phyloP scores from a whole-genome alignment of 2,888 invertebrate species.

The Bellardia pandia region DNA sequence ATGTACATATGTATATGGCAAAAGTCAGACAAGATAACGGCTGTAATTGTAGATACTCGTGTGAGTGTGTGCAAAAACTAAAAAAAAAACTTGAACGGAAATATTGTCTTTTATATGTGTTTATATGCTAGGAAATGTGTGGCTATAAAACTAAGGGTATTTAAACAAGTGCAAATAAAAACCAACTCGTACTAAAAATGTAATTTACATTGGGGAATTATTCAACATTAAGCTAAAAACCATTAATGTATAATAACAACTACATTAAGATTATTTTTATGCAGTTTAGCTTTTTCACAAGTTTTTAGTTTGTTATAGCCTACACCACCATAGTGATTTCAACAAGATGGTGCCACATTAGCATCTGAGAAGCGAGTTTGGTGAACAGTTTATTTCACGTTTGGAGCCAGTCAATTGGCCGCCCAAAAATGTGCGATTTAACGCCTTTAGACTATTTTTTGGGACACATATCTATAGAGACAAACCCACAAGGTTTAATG shows the following conservation, averaged over 20 bases:
- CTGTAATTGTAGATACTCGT: too few relatives aligned
- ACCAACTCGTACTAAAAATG: neutral
- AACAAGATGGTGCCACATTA: too few relatives aligned
- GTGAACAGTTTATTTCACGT: too few relatives aligned
- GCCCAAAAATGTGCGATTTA: too few relatives aligned
- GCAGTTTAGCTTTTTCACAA: too few relatives aligned
- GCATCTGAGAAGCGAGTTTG: too few relatives aligned
- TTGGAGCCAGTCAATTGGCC: too few relatives aligned
- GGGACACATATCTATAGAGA: too few relatives aligned
- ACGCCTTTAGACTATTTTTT: too few relatives aligned
- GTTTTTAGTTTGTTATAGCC: too few relatives aligned
- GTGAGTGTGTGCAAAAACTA: neutral
- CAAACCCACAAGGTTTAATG: too few relatives aligned
- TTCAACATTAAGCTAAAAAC: neutral
- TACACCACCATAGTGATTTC: too few relatives aligned
- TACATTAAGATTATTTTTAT: constrained; percentile 24
- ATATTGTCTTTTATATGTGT: constrained; percentile 55
- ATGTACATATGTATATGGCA: neutral
- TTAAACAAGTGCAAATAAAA: constrained; percentile 20
- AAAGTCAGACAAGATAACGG: neutral
- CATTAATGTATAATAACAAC: neutral
- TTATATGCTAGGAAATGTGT: constrained; percentile 33
- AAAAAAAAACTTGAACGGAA: constrained; percentile 45
- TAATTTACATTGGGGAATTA: constrained; percentile 33
- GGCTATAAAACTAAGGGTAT: constrained; percentile 49